Conservation (phyloP, 2,888 invertebrate genomes). For the Cerceris ruficornis region DNA sequence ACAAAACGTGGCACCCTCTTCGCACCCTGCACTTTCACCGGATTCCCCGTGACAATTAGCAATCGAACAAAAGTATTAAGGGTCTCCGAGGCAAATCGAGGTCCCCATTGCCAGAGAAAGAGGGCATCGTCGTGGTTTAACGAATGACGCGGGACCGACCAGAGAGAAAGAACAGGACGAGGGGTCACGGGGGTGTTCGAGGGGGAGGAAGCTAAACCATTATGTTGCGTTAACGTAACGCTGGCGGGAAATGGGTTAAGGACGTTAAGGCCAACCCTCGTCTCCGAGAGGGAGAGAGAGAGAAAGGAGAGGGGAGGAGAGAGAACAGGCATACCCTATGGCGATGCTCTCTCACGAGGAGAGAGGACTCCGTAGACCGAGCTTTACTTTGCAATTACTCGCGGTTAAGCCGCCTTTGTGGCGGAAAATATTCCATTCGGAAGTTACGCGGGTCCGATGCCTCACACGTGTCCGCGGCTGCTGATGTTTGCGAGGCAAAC, state of each 20-base stretch:
- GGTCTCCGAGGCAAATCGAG: no score
- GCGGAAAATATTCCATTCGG: neutral
- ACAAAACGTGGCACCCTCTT: no score
- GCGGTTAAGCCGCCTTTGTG: conserved; percentile 28
- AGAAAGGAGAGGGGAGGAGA: conserved; percentile 31
- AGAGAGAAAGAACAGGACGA: conserved; percentile 15
- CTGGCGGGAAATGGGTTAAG: conserved; percentile 60
- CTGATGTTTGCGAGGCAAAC: no score
- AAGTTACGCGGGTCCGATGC: neutral
- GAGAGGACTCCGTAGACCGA: conserved; percentile 26
- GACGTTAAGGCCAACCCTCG: conserved; percentile 59
- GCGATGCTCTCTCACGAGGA: conserved; percentile 34
- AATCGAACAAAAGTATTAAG: no score
- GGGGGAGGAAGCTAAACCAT: conserved; percentile 50
- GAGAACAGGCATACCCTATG: conserved; percentile 43
- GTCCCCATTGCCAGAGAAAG: neutral
- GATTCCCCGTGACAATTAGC: no score
- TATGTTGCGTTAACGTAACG: conserved; percentile 63
- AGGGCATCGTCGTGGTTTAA: conserved; percentile 53
- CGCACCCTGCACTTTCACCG: no score
- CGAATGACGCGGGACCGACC: conserved; percentile 35
- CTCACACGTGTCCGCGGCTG: no score
- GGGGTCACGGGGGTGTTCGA: conserved; percentile 3
- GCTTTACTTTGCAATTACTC: conserved; percentile 33
- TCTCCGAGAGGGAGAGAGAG: conserved; percentile 23